Percentiles rank a stretch among this genome's conserved stretches.
phyloP scores from a whole-genome alignment of 2,113 vertebrate genomes.

The Cervus canadensis region DNA sequence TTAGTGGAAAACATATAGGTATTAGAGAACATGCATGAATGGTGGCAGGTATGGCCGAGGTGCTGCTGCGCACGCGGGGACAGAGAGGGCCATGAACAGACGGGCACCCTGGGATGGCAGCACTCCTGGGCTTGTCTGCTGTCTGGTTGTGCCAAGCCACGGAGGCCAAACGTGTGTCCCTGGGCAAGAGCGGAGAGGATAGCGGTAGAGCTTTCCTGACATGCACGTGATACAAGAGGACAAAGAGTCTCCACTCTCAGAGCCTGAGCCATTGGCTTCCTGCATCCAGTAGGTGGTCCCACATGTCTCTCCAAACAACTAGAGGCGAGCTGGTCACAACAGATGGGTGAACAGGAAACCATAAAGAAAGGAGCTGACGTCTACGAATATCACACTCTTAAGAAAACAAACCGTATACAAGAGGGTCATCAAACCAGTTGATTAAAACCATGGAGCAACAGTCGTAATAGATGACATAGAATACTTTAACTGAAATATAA shows the following conservation, averaged over 20 bases:
- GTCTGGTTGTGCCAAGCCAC: background rate
- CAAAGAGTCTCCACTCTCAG: background rate
- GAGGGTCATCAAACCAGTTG: background rate
- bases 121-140: background rate
- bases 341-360: background rate
- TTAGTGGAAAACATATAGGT: background rate
- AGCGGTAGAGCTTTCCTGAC: background rate
- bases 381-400: background rate
- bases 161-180: background rate
- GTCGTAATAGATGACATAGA: background rate
- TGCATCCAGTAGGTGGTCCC: background rate
- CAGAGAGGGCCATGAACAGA: background rate
- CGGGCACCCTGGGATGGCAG: background rate
- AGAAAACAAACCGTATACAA: background rate
- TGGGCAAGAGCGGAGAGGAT: background rate
- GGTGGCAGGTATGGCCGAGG: background rate
- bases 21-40: background rate
- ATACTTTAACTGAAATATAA: background rate
- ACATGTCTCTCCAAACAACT: background rate
- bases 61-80: background rate
- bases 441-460: background rate
- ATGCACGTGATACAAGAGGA: background rate
- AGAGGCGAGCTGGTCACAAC: background rate
- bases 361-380: background rate
- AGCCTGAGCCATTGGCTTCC: background rate